Evolutionary conservation across 2,888 invertebrate species (phyloP).

Genomic region (Cheilosia soror): DNA sequence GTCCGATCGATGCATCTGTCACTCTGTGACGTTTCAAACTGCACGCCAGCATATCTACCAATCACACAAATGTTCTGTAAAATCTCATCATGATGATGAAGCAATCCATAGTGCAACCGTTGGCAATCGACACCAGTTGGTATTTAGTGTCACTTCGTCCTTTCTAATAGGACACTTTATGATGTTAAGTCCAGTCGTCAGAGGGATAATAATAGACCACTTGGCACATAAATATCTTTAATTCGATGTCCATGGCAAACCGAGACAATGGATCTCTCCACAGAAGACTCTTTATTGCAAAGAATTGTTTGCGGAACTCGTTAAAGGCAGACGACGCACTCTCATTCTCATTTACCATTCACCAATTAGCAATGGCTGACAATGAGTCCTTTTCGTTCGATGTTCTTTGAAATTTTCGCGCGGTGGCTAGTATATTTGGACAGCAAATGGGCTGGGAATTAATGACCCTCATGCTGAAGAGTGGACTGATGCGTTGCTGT

Average conservation of each 20-base stretch:
- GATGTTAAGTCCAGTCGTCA: conserved; percentile 54
- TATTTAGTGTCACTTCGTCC: conserved; percentile 66
- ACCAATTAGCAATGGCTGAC: conserved; percentile 66
- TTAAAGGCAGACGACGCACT: conserved; percentile 30
- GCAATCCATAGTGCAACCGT: conserved; percentile 45
- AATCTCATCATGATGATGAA: conserved; percentile 59
- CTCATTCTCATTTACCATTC: conserved; percentile 37
- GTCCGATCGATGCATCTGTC: conserved; percentile 67
- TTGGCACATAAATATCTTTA: conserved; percentile 67
- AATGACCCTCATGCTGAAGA: conserved; percentile 62
- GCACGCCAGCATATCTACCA: conserved; percentile 67
- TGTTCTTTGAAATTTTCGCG: conserved; percentile 35
- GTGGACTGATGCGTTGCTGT: conserved; percentile 19
- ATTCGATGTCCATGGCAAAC: conserved; percentile 61
- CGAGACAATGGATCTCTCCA: conserved; percentile 44
- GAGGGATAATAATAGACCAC: conserved; percentile 39
- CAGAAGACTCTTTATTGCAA: conserved; percentile 10
- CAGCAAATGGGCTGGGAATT: conserved; percentile 67
- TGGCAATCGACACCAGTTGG: conserved; percentile 53
- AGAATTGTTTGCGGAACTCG: conserved; percentile 70
- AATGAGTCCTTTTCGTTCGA: conserved; percentile 34
- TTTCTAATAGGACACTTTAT: conserved; percentile 67
- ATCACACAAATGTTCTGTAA: conserved; percentile 55
- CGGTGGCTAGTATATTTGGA: conserved; percentile 63
- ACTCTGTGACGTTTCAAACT: conserved; percentile 40